A percentile compares a stretch with the other conserved stretches of the same genome.
These are phyloP conservation scores for Australoheros facetus DNA, from an alignment of 2,797 vertebrate species.

Conservation along the genomic window DNA sequence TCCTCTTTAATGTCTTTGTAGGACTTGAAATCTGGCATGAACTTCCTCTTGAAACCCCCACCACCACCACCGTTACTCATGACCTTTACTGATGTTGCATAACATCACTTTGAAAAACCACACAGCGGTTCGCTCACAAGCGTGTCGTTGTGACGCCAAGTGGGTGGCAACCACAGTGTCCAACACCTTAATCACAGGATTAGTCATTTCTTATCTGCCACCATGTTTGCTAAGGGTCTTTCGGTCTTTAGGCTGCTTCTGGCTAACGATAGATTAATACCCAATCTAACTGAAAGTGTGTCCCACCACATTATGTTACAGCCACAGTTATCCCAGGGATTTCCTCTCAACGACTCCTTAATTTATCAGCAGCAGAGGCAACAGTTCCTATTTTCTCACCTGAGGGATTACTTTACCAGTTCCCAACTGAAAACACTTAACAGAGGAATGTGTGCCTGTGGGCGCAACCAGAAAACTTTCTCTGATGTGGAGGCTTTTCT, in stretches of 20 bases:
- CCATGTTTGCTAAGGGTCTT: conserved; percentile 56
- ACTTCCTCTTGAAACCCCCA: background rate
- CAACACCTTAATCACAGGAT: conserved; percentile 53
- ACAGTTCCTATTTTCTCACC: conserved; percentile 60
- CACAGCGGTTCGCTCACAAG: background rate
- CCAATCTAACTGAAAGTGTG: conserved; percentile 61
- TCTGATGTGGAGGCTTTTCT: background rate
- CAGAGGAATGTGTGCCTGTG: background rate
- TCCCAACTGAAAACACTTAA: conserved; percentile 41
- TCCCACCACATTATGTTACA: conserved; percentile 53
- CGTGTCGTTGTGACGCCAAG: conserved; percentile 2
- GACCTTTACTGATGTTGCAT: background rate
- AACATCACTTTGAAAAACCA: background rate
- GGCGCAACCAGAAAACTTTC: conserved; percentile 13
- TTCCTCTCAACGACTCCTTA: conserved; percentile 68
- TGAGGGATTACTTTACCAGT: conserved; percentile 54
- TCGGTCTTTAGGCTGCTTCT: conserved; percentile 38
- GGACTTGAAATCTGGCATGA: background rate
- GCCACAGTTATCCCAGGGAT: conserved; percentile 65
- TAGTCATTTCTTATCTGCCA: conserved; percentile 47
- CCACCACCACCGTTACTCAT: background rate
- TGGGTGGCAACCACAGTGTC: conserved; percentile 52
- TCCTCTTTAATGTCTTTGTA: background rate
- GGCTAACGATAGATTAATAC: conserved; percentile 49
- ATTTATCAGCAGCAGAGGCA: conserved; percentile 46